Conservation (phyloP, 2,797 vertebrate genomes). For the Karalla daura region DNA sequence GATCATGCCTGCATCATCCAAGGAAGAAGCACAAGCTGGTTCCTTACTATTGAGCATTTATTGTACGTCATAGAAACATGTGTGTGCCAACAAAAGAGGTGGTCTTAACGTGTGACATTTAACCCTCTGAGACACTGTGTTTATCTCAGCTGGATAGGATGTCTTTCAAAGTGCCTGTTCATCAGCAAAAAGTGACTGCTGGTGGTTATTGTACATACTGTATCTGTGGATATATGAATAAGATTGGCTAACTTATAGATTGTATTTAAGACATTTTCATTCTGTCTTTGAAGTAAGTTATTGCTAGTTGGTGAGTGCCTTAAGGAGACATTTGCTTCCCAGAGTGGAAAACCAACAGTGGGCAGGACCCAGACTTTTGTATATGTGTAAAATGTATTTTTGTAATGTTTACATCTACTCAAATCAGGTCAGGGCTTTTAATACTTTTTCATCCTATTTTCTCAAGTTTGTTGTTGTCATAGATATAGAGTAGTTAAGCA, state of each 20-base stretch:
- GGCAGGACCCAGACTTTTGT: constrained; percentile 84
- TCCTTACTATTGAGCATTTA: not conserved
- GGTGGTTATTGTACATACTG: constrained; percentile 54
- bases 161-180: constrained; percentile 44
- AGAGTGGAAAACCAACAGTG: constrained; percentile 55
- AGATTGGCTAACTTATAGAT: constrained; percentile 77
- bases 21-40: not conserved
- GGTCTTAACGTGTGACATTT: not conserved
- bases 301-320: constrained; percentile 71
- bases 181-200: constrained; percentile 1
- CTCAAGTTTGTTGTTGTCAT: not conserved
- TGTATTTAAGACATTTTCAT: constrained; percentile 78
- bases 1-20: constrained; percentile 1
- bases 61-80: no score
- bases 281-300: constrained; percentile 77
- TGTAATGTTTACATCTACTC: constrained; percentile 69
- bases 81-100: no score
- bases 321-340: constrained; percentile 27
- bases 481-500: constrained; percentile 19
- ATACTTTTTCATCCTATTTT: constrained; percentile 17
- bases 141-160: no score
- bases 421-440: constrained; percentile 65
- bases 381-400: constrained; percentile 63
- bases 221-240: constrained; percentile 46
- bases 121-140: not conserved